Conservation (phyloP, 2,113 vertebrate genomes). For the Nycticorax nycticorax region DNA sequence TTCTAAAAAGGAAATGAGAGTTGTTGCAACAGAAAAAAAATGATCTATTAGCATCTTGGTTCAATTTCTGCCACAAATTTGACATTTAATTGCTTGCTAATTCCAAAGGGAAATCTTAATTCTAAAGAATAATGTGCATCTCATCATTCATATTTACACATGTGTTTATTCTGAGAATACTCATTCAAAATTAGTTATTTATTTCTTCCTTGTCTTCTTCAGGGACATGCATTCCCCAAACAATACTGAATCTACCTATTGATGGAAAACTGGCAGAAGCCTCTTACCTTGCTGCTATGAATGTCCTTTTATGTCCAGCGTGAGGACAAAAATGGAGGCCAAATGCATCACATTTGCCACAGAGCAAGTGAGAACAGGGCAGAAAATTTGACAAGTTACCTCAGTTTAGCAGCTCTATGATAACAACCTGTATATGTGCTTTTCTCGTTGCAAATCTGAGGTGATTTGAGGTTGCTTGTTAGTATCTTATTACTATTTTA, state of each 20-base stretch:
- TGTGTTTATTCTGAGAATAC: background rate
- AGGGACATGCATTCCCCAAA: background rate
- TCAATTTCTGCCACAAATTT: background rate
- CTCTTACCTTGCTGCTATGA: background rate
- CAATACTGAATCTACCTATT: background rate
- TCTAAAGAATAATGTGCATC: background rate
- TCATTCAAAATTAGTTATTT: background rate
- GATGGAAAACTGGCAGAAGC: background rate
- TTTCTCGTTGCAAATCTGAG: background rate
- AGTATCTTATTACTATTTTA: background rate
- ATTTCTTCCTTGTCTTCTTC: background rate
- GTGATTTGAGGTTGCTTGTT: background rate
- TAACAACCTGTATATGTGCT: background rate
- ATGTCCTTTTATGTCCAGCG: background rate
- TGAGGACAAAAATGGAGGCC: background rate
- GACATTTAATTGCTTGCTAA: background rate
- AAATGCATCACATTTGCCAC: background rate
- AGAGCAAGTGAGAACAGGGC: background rate
- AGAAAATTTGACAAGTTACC: background rate
- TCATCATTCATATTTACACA: background rate
- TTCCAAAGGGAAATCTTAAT: background rate
- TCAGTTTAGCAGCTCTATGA: background rate
- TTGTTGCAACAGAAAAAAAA: background rate
- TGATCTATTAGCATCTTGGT: background rate
- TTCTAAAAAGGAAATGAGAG: background rate